phyloP scores from a whole-genome alignment of 2,113 vertebrate species.

The Elachura formosa region DNA sequence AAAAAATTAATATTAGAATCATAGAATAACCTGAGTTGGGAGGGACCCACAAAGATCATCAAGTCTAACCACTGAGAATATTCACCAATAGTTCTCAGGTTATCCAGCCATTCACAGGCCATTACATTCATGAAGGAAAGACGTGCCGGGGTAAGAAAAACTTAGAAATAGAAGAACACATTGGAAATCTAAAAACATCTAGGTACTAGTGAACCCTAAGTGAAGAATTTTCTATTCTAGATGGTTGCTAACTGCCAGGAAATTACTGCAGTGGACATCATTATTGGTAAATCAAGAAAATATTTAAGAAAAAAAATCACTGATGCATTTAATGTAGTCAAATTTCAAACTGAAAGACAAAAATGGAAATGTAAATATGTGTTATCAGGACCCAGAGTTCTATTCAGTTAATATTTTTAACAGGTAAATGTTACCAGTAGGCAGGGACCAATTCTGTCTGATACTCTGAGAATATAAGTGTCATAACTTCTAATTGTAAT shows the following conservation, averaged over 20 bases:
- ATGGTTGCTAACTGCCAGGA: background rate
- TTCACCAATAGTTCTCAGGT: background rate
- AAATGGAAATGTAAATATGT: background rate
- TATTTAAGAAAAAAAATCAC: background rate
- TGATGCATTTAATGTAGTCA: background rate
- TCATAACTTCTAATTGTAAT: background rate
- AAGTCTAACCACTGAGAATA: background rate
- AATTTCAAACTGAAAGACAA: background rate
- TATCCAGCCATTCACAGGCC: background rate
- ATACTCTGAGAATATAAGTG: background rate
- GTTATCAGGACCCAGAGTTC: background rate
- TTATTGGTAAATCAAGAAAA: background rate
- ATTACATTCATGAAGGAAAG: background rate
- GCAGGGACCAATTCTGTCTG: background rate
- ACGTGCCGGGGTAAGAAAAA: background rate
- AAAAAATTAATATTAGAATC: background rate
- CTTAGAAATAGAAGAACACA: background rate
- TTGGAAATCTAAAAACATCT: background rate
- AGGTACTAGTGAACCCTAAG: background rate
- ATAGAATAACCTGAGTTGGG: background rate
- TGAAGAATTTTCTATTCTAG: background rate
- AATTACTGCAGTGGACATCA: background rate
- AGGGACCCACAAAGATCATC: background rate
- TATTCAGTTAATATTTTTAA: background rate
- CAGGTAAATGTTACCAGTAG: background rate